phyloP scores from a whole-genome alignment of 2,888 invertebrate species.

The Proisotoma minuta region DNA sequence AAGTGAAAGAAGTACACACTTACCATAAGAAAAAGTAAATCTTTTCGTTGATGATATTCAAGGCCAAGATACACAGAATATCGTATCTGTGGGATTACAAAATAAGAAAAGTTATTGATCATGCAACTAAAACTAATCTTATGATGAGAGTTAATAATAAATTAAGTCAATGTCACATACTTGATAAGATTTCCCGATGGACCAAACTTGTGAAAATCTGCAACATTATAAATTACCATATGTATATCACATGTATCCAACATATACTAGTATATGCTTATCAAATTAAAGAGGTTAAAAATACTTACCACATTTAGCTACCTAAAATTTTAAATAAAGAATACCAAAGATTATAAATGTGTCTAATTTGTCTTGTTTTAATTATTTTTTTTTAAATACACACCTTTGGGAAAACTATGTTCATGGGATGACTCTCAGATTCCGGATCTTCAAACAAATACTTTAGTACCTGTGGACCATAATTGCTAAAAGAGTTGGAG shows the following conservation, averaged over 20 bases:
- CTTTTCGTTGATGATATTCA: conserved; percentile 49
- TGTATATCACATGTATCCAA: no score
- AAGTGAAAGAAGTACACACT: conserved; percentile 14
- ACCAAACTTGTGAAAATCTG: conserved; percentile 47
- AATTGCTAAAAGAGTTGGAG: conserved; percentile 47
- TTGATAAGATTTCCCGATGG: conserved; percentile 30
- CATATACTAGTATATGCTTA: no score
- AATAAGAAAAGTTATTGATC: neutral
- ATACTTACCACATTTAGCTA: conserved; percentile 49
- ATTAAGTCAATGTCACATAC: conserved; percentile 1
- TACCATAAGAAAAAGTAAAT: conserved; percentile 47
- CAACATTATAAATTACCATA: no score
- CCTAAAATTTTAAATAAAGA: neutral
- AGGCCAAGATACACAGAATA: conserved; percentile 48
- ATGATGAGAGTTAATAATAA: neutral
- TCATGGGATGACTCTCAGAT: conserved; percentile 36
- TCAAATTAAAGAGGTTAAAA: no score
- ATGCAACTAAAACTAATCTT: neutral
- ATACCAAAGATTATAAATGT: neutral
- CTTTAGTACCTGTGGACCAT: conserved; percentile 48
- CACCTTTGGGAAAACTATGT: conserved; percentile 47
- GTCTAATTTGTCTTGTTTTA: neutral
- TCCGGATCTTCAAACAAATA: conserved; percentile 45
- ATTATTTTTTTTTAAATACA: neutral
- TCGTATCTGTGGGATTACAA: conserved; percentile 43